Evolutionary conservation across 2,797 vertebrate genomes (phyloP), one percentile per base, ranked within the genome.

Genomic region (Semaprochilodus insignis): DNA sequence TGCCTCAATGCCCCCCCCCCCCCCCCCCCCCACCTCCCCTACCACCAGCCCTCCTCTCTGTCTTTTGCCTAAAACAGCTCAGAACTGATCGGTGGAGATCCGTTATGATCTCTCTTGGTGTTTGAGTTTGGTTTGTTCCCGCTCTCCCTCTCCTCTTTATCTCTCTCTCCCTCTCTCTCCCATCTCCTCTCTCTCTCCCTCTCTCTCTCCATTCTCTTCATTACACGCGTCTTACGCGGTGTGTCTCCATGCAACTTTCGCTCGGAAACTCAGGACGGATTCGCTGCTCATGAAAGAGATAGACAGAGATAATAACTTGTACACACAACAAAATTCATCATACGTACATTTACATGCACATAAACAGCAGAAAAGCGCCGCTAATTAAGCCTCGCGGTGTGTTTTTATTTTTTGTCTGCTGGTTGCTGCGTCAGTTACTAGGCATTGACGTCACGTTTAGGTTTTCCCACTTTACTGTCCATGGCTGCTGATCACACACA

Each of bases 391-490:
- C 93, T 89, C 91, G 93, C 87, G 85, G 77, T 84, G 89, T 67
- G 65, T 67, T 67, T 67, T 67, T 67, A 57, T 76, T 85, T 91
- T 90, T 91, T 95, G 96, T 92, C 72, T 80, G 94, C 94, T 94
- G 88, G 94, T 94, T 96, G 96, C 96, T 98, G 97, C 97, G 97
- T 98, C 97, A 98, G 97, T 97, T 96, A 96, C 94, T 95, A 97
- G 95, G 96, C 95, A 96, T 97, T 99, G 96, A 99, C 98, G 98
- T 99, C 98, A 99, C 97, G 95, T 96, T 96, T 94, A 98, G 97
- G 97, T 96, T 99, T 96, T 98, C 97, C 97, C 96, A 93, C 96
- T 97, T 97, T 94, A 95, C 96, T 96, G 96, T 95, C 96, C 95
- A 95, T 92, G 94, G 94, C 94, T 93, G 94, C 94, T 93, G 95